Evolutionary conservation across 2,888 invertebrate species (phyloP), one percentile per base, ranked within the genome.

Genomic region (Stomorhina lunata): DNA sequence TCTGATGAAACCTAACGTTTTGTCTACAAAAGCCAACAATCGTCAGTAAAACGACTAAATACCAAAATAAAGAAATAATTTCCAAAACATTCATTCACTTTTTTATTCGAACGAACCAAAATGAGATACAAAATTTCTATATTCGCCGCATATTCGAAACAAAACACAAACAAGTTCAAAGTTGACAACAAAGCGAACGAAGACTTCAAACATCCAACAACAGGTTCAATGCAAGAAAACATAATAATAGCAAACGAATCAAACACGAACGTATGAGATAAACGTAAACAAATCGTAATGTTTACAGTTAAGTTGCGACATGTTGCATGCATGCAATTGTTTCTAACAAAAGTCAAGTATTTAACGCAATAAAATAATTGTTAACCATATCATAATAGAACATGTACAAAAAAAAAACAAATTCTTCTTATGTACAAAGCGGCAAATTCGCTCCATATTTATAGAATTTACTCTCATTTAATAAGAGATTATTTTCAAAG

Each of bases 371-470:
- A 32, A 5, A 53, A 22, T 7, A 48, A 40, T 40, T 50, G 50
- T 50, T 59, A 55, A 48, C 32, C 55, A 57, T 43, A 9, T 9
- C 15, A 9, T 10, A 43, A 71, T 12, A 50, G 20, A 20, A n/a
- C 22, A 50, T 34, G 66, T 10, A 20, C 43, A 65, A 32, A n/a
- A 27, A 6, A 12, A 53, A 15, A 25, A 10, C 0, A 57, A 17
- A 1, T 34, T 6, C n/a, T 34, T 48, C 17, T 45, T 10, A 12
- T n/a, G n/a, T n/a, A n/a, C n/a, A n/a, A n/a, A n/a, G n/a, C 12
- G 25, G 73, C 73, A 27, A 75, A 75, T 75, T 65, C 73, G 40
- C 40, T 73, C 53, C 40, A 22, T 17, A 2, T 29, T 37, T 22
- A 22, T 1, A 12, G 15, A 12, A n/a, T 9, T 5, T 29, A 10